Percentiles rank a stretch among this genome's conserved stretches.
Evolutionary conservation across 1,140 invertebrate genomes (phyloP).

Genomic region (Aphaenogaster rudis): DNA sequence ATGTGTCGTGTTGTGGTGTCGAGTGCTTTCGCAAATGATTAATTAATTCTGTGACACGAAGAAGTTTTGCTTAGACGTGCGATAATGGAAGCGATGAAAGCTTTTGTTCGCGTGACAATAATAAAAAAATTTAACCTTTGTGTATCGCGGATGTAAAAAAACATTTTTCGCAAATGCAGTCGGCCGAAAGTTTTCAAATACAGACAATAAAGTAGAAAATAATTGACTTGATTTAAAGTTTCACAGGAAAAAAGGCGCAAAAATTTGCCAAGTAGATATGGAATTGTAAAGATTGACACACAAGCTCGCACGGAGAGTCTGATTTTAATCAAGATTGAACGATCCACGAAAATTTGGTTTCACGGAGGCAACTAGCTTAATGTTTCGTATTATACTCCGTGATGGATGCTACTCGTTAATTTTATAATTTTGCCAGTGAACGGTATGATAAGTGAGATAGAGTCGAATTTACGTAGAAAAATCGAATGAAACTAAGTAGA

Average conservation of each 20-base stretch:
- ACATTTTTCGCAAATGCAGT: constrained; percentile 24
- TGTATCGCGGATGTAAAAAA: constrained; percentile 2
- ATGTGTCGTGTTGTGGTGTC: not conserved
- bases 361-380: constrained; percentile 65
- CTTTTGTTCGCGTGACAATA: constrained; percentile 50
- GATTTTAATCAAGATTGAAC: constrained; percentile 81
- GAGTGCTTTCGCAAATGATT: constrained; percentile 55
- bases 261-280: constrained; percentile 18
- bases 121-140: constrained; percentile 52
- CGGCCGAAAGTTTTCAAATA: not conserved
- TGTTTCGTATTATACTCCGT: constrained; percentile 72
- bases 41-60: constrained; percentile 60
- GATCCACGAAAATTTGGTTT: constrained; percentile 75
- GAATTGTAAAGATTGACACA: constrained; percentile 1
- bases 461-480: constrained; percentile 49
- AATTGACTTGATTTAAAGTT: not conserved
- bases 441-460: constrained; percentile 30
- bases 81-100: constrained; percentile 59
- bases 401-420: constrained; percentile 82
- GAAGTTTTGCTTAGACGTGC: constrained; percentile 60
- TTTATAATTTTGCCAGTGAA: constrained; percentile 78
- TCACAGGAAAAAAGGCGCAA: not conserved
- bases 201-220: not conserved
- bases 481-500: not conserved
- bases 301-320: constrained; percentile 45